A percentile compares a stretch with the other conserved stretches of the same genome.
phyloP scores from a whole-genome alignment of 2,797 vertebrate genomes.

The Pteropus rufus region DNA sequence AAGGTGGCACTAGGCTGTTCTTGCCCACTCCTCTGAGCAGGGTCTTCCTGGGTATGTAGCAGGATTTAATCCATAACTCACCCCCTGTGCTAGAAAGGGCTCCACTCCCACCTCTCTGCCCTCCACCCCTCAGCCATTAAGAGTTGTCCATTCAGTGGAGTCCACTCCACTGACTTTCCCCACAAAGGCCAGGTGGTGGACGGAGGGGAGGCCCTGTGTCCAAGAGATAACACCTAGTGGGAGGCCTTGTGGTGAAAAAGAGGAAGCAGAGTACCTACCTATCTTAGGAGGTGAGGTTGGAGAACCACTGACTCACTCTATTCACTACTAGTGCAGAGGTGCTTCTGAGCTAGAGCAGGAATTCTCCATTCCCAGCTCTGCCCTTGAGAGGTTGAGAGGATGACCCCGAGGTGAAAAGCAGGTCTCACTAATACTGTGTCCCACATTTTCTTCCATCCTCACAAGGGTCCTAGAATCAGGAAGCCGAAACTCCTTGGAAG shows the following conservation, averaged over 20 bases:
- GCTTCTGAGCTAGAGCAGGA: not conserved
- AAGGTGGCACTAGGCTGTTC: not conserved
- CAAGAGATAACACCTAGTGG: not conserved
- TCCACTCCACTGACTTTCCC: too few species aligned
- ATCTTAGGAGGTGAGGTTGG: not conserved
- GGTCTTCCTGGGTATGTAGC: not conserved
- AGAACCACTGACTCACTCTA: not conserved
- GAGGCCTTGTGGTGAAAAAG: not conserved
- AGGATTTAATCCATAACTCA: not conserved
- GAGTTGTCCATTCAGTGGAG: not conserved
- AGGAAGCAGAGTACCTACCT: not conserved
- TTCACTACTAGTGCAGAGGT: not conserved
- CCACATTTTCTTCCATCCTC: not conserved
- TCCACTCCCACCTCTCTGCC: not conserved
- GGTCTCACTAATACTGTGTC: not conserved
- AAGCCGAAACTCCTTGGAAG: constrained; percentile 34
- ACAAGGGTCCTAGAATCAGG: constrained; percentile 8
- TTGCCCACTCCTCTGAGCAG: not conserved
- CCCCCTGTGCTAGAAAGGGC: not conserved
- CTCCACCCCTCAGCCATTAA: not conserved
- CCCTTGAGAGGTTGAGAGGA: not conserved
- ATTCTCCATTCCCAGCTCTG: not conserved
- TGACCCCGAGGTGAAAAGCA: not conserved
- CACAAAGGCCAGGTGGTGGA: not conserved
- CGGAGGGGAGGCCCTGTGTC: not conserved